Base-by-base conservation (phyloP, 2,888 invertebrate genomes). In the Trypoxylon attenuatum region DNA sequence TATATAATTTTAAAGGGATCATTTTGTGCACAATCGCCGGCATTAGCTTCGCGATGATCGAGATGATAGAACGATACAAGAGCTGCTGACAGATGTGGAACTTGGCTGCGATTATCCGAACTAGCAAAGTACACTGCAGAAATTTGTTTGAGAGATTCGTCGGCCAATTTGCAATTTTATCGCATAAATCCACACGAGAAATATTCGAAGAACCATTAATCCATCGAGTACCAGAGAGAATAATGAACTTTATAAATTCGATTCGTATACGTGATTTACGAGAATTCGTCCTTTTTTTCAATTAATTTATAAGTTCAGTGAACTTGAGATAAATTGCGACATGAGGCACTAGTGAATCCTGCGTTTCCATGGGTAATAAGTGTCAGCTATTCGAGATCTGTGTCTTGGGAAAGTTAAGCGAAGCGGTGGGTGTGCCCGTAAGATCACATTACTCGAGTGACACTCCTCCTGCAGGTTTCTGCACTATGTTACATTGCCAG, bases 371-470 rank as follows among this genome's bases (percentile, higher is more conserved):
- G 15, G 5, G 4, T 2, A 33, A 43, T 3, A 29, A 33, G 27
- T 16, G 19, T 57, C 22, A 18, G 21, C 8, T 19, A 38, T 19
- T 46, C 46, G 18, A n/a, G 18, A 18, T 13, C 15, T 6, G n/a
- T 10, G 22, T 23, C n/a, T 54, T 21, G 21, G 23, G 18, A 51
- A 22, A 23, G 60, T 61, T 21, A 53, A 49, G 59, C 56, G 56
- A 45, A 64, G 59, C 13, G 15, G 38, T 65, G 62, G 67, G 72
- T 70, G 72, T 70, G 67, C 50, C 76, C 27, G 41, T 16, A 19
- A 62, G 73, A 62, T 75, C 75, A 57, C 51, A 47, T 75, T 75
- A 70, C 75, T 15, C 29, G 42, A 53, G 38, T 51, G 64, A 58
- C 61, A 57, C 52, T 50, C 43, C 54, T 55, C 53, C 39, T 22